These are phyloP conservation scores for Sphaerophoria taeniata DNA, from an alignment of 2,888 invertebrate species.

Conservation along the genomic window DNA sequence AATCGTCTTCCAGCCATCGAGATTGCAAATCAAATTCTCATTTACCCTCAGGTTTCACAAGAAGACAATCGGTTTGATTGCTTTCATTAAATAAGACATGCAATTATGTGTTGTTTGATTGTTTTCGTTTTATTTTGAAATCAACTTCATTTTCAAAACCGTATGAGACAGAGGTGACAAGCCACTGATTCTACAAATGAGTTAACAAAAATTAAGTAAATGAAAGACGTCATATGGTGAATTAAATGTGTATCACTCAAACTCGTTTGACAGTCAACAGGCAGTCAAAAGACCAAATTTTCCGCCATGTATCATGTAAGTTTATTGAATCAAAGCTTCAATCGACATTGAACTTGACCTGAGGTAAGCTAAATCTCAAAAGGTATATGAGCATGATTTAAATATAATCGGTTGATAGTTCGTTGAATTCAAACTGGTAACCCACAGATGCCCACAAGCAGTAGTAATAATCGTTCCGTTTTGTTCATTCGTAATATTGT, in stretches of 20 bases:
- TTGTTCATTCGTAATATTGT: not conserved
- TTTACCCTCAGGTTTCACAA: too few species aligned
- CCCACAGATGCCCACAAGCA: conserved; percentile 13
- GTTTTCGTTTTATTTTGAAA: not conserved
- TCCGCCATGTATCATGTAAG: not conserved
- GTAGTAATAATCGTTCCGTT: not conserved
- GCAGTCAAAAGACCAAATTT: not conserved
- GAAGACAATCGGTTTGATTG: too few species aligned
- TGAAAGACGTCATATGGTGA: not conserved
- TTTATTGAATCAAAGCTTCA: conserved; percentile 3
- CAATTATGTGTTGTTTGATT: not conserved
- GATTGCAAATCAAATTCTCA: too few species aligned
- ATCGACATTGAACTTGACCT: conserved; percentile 63
- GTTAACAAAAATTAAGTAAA: not conserved
- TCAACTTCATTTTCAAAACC: not conserved
- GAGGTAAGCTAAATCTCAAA: conserved; percentile 4
- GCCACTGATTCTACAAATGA: not conserved
- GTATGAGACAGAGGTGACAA: not conserved
- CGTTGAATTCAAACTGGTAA: conserved; percentile 23
- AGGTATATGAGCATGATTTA: not conserved
- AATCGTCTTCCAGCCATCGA: too few species aligned
- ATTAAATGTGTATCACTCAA: not conserved
- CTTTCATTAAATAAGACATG: too few species aligned
- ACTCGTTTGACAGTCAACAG: not conserved
- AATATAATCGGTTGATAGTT: not conserved